Percentiles rank a stretch among this genome's conserved stretches.
Evolutionary conservation across 2,797 vertebrate species (phyloP).

Genomic region (Diceros bicornis): DNA sequence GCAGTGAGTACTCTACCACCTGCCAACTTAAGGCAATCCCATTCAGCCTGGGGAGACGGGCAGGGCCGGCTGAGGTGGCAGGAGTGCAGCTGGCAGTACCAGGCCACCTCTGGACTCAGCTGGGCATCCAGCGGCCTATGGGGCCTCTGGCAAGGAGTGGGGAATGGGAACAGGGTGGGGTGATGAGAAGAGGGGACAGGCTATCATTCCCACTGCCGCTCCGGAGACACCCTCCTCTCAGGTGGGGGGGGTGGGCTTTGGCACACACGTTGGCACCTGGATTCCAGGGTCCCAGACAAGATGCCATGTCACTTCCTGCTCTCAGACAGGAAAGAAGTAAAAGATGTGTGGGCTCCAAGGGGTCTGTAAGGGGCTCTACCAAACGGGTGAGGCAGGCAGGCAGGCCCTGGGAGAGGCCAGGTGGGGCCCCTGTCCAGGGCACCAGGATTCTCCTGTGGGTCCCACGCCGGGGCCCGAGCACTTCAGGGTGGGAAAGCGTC

Average conservation of each 20-base stretch:
- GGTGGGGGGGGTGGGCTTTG: not conserved
- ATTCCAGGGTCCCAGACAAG: not conserved
- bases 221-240: not conserved
- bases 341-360: not conserved
- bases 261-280: not conserved
- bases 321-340: not conserved
- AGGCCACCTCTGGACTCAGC: not conserved
- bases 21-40: slow-evolving; percentile 60
- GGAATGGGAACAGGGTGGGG: accelerated
- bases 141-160: not conserved
- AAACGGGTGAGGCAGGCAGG: not conserved
- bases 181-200: not conserved
- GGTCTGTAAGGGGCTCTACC: not conserved
- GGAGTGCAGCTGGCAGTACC: not conserved
- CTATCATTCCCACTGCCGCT: not conserved
- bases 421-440: not conserved
- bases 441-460: not conserved
- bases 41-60: not conserved
- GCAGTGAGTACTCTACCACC: not conserved
- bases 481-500: not conserved
- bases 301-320: not conserved
- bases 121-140: not conserved
- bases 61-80: not conserved
- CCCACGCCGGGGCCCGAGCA: accelerated
- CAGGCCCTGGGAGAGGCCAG: not conserved